These are phyloP conservation scores for Archilochus colubris DNA, from an alignment of 2,113 vertebrate species.

Conservation along the genomic window DNA sequence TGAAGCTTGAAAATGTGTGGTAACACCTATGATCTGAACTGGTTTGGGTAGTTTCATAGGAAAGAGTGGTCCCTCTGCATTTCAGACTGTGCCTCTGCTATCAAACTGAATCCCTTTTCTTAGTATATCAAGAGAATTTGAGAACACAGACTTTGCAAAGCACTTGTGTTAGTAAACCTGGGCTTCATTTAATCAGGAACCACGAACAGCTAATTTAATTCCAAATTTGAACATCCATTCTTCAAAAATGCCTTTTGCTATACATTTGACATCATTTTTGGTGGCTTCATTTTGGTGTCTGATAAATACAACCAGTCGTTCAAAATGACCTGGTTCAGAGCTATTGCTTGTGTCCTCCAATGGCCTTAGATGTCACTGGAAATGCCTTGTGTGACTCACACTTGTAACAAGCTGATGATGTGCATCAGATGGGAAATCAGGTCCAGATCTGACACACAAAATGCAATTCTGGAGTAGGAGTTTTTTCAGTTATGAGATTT, in stretches of 20 bases:
- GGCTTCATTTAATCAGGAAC: not conserved
- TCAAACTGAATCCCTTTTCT: not conserved
- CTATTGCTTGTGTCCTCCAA: not conserved
- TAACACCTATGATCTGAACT: not conserved
- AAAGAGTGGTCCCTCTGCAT: not conserved
- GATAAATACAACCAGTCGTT: not conserved
- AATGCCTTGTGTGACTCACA: not conserved
- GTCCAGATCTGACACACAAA: not conserved
- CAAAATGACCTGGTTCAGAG: not conserved
- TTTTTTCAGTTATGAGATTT: not conserved
- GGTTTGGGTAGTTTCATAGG: not conserved
- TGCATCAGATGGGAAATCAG: not conserved
- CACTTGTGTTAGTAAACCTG: not conserved
- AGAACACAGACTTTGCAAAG: not conserved
- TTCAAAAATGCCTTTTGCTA: not conserved
- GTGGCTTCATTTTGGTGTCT: not conserved
- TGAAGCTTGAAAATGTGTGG: not conserved
- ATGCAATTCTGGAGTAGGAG: not conserved
- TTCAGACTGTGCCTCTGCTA: not conserved
- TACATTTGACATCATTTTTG: not conserved
- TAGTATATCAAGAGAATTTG: not conserved
- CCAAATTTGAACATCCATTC: not conserved
- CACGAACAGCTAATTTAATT: not conserved
- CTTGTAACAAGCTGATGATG: not conserved
- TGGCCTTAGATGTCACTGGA: not conserved